These are phyloP conservation scores for Murina feae DNA, from an alignment of 2,113 vertebrate species.

Conservation along the genomic window DNA sequence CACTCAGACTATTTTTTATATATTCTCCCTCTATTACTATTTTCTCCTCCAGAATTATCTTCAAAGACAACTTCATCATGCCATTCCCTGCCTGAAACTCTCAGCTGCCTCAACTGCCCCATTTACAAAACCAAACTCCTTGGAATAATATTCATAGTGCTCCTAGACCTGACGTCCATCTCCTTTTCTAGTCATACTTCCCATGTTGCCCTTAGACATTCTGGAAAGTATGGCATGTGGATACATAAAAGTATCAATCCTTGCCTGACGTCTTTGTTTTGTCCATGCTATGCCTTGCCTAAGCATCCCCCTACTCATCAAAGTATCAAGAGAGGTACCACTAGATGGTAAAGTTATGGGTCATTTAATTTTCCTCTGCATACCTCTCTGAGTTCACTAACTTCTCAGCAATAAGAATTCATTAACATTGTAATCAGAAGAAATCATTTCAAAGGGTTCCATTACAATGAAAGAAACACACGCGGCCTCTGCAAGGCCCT, in stretches of 20 bases:
- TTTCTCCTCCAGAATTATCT: background rate
- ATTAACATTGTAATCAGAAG: background rate
- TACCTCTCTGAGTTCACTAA: background rate
- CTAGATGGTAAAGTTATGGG: background rate
- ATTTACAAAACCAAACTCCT: background rate
- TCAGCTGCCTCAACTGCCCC: background rate
- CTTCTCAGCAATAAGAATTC: background rate
- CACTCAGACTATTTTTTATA: background rate
- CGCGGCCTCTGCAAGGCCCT: background rate
- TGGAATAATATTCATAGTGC: background rate
- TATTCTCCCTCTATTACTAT: background rate
- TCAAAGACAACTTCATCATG: background rate
- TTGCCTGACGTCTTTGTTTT: background rate
- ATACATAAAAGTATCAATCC: no score
- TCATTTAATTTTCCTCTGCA: background rate
- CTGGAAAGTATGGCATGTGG: background rate
- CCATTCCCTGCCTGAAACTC: background rate
- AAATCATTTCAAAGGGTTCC: background rate
- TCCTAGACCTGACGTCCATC: no score
- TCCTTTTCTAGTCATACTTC: background rate
- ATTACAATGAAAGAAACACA: background rate
- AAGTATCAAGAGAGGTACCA: background rate
- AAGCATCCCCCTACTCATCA: background rate
- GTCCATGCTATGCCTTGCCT: background rate
- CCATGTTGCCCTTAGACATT: background rate